Evolutionary conservation across 53 echinoderm and acorn worm species (phyloP), one percentile per base, ranked within the genome.

Genomic region (Henricia sp.): DNA sequence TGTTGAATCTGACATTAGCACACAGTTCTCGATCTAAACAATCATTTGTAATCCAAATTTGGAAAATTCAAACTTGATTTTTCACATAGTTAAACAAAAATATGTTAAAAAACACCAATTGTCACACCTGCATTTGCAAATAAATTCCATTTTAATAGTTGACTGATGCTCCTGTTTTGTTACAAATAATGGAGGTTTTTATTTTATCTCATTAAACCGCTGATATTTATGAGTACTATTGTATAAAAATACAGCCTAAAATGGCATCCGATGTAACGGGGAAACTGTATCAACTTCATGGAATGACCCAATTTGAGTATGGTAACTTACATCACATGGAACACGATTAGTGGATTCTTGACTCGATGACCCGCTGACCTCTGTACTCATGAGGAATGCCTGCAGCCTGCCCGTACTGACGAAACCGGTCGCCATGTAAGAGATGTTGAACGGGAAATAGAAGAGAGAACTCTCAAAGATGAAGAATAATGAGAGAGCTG

Each of bases 401-500:
- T 89, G 71, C 37, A 92, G 75, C 42, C 92, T 77, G 25, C 52
- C 37, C 37, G 73, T 85, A 60, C 92, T 92, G 50, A 89, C 70
- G 19, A 89, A 26, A 8, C 89, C 89, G 46, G 73, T 92, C 48
- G 83, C 83, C 74, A 86, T 44, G 48, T 84, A 65, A 37, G 89
- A 86, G 86, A 92, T 68, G 83, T 85, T 86, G 40, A 83, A 51
- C 0, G 92, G 92, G 41, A 86, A 51, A 14, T 82, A 57, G 75
- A 89, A 89, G 58, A 92, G 86, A 13, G 89, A 83, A 32, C 62
- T 58, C 23, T 64, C 58, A 58, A 89, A 74, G 11, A 82, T 59
- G 83, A 72, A 41, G 83, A 92, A 92, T 21, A 92, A 83, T 1
- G 92, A 82, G 19, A 92, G 28, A 8, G 92, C 72, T 3, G 92